These are phyloP conservation scores for Sisyra nigra DNA, from an alignment of 2,888 invertebrate genomes.

Conservation along the genomic window DNA sequence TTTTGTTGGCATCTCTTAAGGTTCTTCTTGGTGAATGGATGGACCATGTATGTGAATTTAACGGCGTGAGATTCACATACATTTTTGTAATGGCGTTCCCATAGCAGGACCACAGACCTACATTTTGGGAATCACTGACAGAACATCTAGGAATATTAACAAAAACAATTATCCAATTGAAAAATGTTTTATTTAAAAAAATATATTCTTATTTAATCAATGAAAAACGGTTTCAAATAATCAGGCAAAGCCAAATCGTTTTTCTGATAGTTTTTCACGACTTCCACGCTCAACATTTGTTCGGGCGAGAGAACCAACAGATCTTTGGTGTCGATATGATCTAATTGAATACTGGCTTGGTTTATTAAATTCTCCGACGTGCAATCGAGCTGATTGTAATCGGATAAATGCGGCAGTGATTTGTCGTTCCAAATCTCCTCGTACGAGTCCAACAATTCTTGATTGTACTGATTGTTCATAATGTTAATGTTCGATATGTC, in stretches of 20 bases:
- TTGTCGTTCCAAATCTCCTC: slow-evolving; percentile 7
- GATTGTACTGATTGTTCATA: slow-evolving; percentile 5
- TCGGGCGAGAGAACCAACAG: slow-evolving; percentile 6
- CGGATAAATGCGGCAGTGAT: not conserved
- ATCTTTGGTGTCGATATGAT: slow-evolving; percentile 8
- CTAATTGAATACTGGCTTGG: slow-evolving; percentile 4
- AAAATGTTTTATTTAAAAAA: too few relatives aligned
- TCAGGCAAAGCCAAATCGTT: not conserved
- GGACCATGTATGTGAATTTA: too few relatives aligned
- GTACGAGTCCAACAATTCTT: slow-evolving; percentile 7
- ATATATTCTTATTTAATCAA: too few relatives aligned
- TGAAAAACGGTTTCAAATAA: not conserved
- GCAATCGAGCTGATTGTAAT: not conserved
- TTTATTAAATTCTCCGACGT: not conserved
- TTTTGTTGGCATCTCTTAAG: too few relatives aligned
- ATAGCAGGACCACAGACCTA: too few relatives aligned
- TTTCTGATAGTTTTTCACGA: not conserved
- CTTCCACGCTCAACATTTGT: not conserved
- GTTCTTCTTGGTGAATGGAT: too few relatives aligned
- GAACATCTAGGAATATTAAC: too few relatives aligned
- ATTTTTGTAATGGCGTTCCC: too few relatives aligned
- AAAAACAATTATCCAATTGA: too few relatives aligned
- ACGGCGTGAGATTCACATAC: too few relatives aligned
- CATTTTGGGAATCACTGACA: too few relatives aligned
- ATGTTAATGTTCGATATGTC: slow-evolving; percentile 6